Evolutionary conservation across 2,113 vertebrate genomes (phyloP).

Genomic region (Calidris pugnax): DNA sequence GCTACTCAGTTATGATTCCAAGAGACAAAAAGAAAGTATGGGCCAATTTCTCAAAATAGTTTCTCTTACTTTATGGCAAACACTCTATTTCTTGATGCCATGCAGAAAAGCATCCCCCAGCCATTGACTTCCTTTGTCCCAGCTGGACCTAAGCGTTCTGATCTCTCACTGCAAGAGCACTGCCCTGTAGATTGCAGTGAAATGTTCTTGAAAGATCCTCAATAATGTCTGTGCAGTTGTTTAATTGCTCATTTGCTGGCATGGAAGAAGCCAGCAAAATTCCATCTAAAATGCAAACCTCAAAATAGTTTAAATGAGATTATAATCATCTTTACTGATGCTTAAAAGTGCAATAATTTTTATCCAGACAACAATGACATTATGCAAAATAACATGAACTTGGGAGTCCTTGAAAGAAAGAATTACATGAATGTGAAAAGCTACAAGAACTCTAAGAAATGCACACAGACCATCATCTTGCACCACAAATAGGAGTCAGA

Average conservation of each 20-base stretch:
- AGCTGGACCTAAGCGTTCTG: background rate
- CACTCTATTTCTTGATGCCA: background rate
- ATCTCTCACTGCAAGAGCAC: background rate
- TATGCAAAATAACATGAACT: slow-evolving; percentile 45
- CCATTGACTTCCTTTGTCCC: background rate
- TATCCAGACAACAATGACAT: slow-evolving; percentile 9
- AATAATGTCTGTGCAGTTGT: background rate
- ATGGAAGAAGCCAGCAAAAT: background rate
- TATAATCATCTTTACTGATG: background rate
- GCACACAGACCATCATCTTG: slow-evolving; percentile 14
- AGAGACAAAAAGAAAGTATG: background rate
- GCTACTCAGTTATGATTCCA: background rate
- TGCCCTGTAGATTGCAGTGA: background rate
- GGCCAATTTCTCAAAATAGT: background rate
- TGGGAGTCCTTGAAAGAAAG: slow-evolving; percentile 28
- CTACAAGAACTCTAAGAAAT: slow-evolving; percentile 28
- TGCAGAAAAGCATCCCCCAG: background rate
- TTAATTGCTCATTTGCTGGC: slow-evolving; percentile 17
- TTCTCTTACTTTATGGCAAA: background rate
- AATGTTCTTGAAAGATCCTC: background rate
- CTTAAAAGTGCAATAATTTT: slow-evolving; percentile 16
- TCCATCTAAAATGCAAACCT: background rate
- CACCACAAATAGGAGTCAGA: slow-evolving; percentile 48
- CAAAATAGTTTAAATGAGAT: background rate
- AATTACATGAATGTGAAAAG: slow-evolving; percentile 29